Conservation (phyloP, 2,888 invertebrate genomes). For the Tupiocoris notatus region DNA sequence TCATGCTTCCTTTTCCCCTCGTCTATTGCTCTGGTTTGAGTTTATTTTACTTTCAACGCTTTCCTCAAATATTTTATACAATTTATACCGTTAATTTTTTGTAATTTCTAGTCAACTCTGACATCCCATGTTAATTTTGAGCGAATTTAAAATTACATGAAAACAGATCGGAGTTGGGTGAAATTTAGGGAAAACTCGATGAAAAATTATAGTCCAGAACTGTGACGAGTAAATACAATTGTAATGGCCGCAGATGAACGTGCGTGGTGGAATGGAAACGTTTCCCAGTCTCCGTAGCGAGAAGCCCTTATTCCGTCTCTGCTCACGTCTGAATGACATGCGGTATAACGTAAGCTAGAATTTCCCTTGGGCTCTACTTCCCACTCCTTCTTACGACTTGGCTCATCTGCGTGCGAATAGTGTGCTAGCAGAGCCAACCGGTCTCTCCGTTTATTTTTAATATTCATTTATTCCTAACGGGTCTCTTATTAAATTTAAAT, state of each 20-base stretch:
- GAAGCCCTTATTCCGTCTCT: background rate
- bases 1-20: too few relatives aligned
- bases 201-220: too few relatives aligned
- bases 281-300: background rate
- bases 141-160: too few relatives aligned
- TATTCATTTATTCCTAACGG: slow-evolving; percentile 20
- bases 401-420: slow-evolving; percentile 20
- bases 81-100: too few relatives aligned
- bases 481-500: slow-evolving; percentile 2
- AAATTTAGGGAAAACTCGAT: too few relatives aligned
- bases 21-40: too few relatives aligned
- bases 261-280: background rate
- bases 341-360: slow-evolving; percentile 22
- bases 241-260: background rate
- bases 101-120: too few relatives aligned
- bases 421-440: background rate
- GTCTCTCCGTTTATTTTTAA: slow-evolving; percentile 15
- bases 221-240: background rate
- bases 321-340: slow-evolving; percentile 23
- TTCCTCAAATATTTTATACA: too few relatives aligned
- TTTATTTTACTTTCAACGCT: too few relatives aligned
- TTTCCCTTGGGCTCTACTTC: slow-evolving; percentile 5
- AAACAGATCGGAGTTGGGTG: too few relatives aligned
- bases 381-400: background rate
- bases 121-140: too few relatives aligned